These are phyloP conservation scores for Drosophila paracracens DNA, from an alignment of 2,888 invertebrate species.

Conservation along the genomic window DNA sequence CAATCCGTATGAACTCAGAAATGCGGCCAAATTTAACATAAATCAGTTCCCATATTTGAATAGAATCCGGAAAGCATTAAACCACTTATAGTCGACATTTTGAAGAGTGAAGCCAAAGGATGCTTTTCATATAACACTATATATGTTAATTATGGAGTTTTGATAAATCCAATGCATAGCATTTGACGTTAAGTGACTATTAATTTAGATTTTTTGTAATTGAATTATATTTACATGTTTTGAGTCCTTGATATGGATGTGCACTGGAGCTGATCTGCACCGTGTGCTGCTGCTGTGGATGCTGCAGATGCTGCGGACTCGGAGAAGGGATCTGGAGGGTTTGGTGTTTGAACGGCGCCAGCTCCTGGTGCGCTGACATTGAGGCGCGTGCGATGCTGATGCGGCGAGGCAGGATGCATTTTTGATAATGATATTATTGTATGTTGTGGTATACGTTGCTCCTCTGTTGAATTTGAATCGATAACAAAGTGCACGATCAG, in stretches of 20 bases:
- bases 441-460: neutral
- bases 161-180: no score
- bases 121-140: neutral
- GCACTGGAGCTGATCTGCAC: slow-evolving; percentile 61
- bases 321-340: slow-evolving; percentile 44
- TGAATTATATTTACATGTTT: slow-evolving; percentile 70
- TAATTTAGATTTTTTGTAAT: neutral
- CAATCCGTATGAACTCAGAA: slow-evolving; percentile 17
- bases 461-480: neutral
- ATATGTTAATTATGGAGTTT: neutral
- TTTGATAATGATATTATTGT: slow-evolving; percentile 2
- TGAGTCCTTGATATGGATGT: slow-evolving; percentile 79
- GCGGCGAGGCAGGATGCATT: slow-evolving; percentile 79
- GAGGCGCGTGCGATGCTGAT: slow-evolving; percentile 74
- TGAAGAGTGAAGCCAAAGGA: neutral
- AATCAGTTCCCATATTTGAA: neutral
- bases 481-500: slow-evolving; percentile 33
- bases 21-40: slow-evolving; percentile 17
- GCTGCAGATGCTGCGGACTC: slow-evolving; percentile 40
- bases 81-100: neutral
- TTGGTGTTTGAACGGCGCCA: slow-evolving; percentile 55
- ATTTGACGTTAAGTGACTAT: neutral
- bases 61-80: neutral
- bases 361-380: slow-evolving; percentile 57
- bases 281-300: slow-evolving; percentile 52